These are phyloP conservation scores for Bicyclus anynana DNA, from an alignment of 1,140 invertebrate species.

Conservation along the genomic window DNA sequence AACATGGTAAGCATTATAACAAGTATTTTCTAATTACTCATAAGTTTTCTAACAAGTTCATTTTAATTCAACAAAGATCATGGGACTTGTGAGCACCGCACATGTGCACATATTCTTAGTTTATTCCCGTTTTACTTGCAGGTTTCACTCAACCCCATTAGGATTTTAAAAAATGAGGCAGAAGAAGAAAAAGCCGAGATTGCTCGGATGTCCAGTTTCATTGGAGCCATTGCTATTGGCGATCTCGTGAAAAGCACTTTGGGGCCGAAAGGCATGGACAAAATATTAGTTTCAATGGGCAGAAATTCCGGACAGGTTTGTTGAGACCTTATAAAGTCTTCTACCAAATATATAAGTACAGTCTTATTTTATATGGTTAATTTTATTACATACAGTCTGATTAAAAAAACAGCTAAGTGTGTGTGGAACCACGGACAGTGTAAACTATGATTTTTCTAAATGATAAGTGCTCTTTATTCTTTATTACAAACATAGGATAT, in stretches of 20 bases:
- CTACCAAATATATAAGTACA: not conserved
- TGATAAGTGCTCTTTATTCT: too few species aligned
- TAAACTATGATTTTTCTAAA: too few species aligned
- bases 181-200: slow-evolving; percentile 98
- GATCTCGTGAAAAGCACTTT: slow-evolving; percentile 99
- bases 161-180: slow-evolving; percentile 95
- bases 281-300: slow-evolving; percentile 94
- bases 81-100: slow-evolving; percentile 24
- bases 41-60: not conserved
- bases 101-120: slow-evolving; percentile 44
- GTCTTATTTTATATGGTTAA: too few species aligned
- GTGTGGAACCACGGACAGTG: too few species aligned
- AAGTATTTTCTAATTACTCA: too few species aligned
- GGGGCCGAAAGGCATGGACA: slow-evolving; percentile 99
- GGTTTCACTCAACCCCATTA: slow-evolving; percentile 94
- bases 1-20: too few species aligned
- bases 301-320: slow-evolving; percentile 84
- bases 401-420: too few species aligned
- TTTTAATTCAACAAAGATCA: not conserved
- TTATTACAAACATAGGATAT: too few species aligned
- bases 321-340: slow-evolving; percentile 5
- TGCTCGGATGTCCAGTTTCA: slow-evolving; percentile 96
- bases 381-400: too few species aligned
- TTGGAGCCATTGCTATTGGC: slow-evolving; percentile 98
- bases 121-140: slow-evolving; percentile 53